Evolutionary conservation across 2,797 vertebrate species (phyloP).

Genomic region (Coluber constrictor): DNA sequence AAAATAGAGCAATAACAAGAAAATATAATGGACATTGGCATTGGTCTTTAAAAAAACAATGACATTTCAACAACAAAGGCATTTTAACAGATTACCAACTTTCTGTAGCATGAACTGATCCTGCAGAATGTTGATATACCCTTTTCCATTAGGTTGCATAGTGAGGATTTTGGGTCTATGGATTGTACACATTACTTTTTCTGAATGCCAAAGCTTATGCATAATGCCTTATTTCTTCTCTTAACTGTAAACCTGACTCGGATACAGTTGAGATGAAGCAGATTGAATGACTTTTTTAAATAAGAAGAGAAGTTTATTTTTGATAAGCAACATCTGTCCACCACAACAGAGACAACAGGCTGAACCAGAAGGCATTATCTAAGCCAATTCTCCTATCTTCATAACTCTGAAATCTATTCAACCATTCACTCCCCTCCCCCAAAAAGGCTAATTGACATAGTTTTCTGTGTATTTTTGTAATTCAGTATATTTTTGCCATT

Average conservation of each 20-base stretch:
- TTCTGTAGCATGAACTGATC: not conserved
- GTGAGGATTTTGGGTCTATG: not conserved
- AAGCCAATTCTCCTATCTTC: conserved; percentile 2
- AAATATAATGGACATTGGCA: not conserved
- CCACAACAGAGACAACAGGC: not conserved
- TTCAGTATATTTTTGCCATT: not conserved
- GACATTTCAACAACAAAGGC: not conserved
- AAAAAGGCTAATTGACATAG: not conserved
- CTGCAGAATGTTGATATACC: too few relatives aligned
- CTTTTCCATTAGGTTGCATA: too few relatives aligned
- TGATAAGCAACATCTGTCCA: not conserved
- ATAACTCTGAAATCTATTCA: conserved; percentile 10
- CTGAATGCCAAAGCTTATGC: not conserved
- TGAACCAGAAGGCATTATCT: not conserved
- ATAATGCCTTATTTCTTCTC: not conserved
- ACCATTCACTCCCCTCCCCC: not conserved
- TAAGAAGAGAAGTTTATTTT: not conserved
- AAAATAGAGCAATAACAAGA: not conserved
- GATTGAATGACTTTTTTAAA: conserved; percentile 19
- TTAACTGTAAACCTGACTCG: not conserved
- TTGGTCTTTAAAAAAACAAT: not conserved
- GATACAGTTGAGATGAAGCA: not conserved
- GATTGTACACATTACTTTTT: not conserved
- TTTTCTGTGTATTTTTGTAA: not conserved
- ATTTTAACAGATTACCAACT: not conserved